phyloP scores from a whole-genome alignment of 2,797 vertebrate species.

The Streptopelia turtur region DNA sequence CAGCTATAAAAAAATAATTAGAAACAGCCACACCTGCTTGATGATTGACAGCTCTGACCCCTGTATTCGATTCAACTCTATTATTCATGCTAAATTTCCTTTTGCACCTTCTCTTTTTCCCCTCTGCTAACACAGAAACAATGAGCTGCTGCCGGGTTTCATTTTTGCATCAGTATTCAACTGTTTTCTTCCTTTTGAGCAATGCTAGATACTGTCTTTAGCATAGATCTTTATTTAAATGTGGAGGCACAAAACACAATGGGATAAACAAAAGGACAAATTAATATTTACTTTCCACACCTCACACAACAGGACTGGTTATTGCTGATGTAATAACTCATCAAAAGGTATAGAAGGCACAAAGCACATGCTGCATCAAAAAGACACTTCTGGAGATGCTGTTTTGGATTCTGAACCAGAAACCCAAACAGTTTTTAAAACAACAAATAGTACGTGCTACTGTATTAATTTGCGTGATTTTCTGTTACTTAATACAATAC shows the following conservation, averaged over 20 bases:
- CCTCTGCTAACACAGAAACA: not conserved
- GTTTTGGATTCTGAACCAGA: conserved; percentile 8
- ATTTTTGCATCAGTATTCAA: not conserved
- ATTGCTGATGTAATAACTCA: conserved; percentile 3
- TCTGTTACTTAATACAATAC: conserved; percentile 21
- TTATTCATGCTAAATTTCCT: not conserved
- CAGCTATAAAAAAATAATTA: not conserved
- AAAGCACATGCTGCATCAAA: not conserved
- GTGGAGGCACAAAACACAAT: not conserved
- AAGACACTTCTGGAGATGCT: not conserved
- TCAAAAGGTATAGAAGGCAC: not conserved
- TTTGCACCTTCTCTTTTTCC: not conserved
- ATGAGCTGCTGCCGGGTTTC: not conserved
- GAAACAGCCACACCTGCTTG: not conserved
- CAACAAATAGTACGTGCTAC: not conserved
- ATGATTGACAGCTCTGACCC: not conserved
- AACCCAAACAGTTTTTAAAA: not conserved
- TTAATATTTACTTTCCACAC: not conserved
- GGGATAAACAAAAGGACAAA: not conserved
- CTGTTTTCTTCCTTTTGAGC: not conserved
- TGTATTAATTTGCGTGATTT: conserved; percentile 16
- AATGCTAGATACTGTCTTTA: not conserved
- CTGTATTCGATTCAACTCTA: not conserved
- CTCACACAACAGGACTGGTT: not conserved
- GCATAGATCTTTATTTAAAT: not conserved